Evolutionary conservation across 1,140 invertebrate genomes (phyloP).

Genomic region (Habropoda laboriosa): DNA sequence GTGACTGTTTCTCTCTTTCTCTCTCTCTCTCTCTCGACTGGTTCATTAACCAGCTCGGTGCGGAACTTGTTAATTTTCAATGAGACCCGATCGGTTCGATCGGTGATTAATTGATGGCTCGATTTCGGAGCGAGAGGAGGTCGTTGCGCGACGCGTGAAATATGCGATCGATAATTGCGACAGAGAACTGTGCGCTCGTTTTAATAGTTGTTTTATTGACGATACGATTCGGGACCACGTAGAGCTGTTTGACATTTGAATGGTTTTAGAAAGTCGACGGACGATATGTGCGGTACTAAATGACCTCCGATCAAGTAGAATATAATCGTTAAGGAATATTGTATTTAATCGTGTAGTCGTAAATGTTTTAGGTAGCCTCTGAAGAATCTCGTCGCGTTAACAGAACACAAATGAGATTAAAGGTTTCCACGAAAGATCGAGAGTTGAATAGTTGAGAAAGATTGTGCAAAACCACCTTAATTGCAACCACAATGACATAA

Average conservation of each 20-base stretch:
- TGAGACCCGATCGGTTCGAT: neutral
- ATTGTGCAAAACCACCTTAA: no score
- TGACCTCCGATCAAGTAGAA: neutral
- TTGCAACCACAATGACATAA: no score
- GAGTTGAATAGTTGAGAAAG: no score
- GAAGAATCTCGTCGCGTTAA: neutral
- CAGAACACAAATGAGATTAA: neutral
- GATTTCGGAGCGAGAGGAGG: neutral
- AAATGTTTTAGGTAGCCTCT: neutral
- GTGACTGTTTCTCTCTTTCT: no score
- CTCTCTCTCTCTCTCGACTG: neutral
- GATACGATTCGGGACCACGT: neutral
- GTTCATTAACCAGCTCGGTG: neutral
- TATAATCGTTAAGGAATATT: no score
- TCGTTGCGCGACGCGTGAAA: neutral
- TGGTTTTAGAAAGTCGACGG: neutral
- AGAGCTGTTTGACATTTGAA: no score
- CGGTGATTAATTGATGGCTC: conserved; percentile 19
- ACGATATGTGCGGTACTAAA: no score
- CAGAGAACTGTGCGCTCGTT: neutral
- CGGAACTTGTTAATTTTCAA: conserved; percentile 26
- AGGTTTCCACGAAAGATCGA: neutral
- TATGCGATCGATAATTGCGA: neutral
- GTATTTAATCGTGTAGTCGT: neutral
- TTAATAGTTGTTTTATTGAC: neutral